Percentiles rank a stretch among this genome's conserved stretches.
phyloP scores from a whole-genome alignment of 1,140 invertebrate genomes.

The Gonioctena quinquepunctata region DNA sequence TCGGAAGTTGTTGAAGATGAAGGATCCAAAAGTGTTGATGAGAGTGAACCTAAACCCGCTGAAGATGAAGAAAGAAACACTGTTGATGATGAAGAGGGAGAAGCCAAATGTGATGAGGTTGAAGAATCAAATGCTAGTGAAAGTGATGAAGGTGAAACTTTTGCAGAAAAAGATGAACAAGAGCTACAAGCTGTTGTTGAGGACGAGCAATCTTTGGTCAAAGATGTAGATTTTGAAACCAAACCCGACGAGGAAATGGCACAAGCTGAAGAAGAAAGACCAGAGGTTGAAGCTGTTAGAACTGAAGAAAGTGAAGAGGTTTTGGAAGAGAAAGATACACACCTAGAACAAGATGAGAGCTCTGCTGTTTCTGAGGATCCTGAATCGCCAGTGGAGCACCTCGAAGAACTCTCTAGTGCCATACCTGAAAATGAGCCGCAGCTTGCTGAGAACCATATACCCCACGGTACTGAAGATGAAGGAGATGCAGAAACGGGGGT shows the following conservation, averaged over 20 bases:
- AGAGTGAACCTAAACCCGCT: not conserved
- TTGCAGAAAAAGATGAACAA: not conserved
- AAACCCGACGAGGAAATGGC: not conserved
- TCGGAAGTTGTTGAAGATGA: not conserved
- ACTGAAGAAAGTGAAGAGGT: conserved; percentile 7
- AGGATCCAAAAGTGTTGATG: not conserved
- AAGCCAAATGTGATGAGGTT: not conserved
- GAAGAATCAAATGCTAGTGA: conserved; percentile 7
- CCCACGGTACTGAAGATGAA: not conserved
- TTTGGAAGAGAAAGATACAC: not conserved
- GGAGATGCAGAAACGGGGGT: not conserved
- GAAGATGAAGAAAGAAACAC: not conserved
- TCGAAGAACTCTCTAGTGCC: not conserved
- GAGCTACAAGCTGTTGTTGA: not conserved
- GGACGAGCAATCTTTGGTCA: not conserved
- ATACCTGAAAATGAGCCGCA: not conserved
- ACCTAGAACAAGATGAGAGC: not conserved
- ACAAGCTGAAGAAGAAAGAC: not conserved
- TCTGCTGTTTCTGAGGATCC: not conserved
- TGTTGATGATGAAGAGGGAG: not conserved
- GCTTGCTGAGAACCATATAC: not conserved
- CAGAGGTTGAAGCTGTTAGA: not conserved
- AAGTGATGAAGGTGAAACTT: not conserved
- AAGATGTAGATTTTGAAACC: not conserved
- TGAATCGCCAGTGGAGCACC: not conserved